Conservation (phyloP, 2,797 vertebrate genomes). For the Gambelia wislizenii region DNA sequence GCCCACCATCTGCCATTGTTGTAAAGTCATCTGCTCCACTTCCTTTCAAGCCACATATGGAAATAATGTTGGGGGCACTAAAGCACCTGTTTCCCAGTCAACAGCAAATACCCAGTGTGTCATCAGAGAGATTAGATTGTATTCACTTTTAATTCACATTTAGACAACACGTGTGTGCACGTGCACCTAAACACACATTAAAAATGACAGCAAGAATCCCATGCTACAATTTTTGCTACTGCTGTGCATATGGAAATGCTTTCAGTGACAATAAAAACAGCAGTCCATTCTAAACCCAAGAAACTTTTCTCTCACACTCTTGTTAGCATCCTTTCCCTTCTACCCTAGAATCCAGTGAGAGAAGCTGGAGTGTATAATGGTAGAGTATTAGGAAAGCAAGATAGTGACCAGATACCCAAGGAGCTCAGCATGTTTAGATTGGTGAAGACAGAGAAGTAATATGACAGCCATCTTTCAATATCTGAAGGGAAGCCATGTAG, state of each 20-base stretch:
- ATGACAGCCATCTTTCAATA: too few species aligned
- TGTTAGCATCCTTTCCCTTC: neutral
- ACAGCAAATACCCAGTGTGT: conserved; percentile 5
- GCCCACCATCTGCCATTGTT: conserved; percentile 65
- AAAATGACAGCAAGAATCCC: neutral
- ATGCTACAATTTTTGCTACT: neutral
- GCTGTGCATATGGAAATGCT: neutral
- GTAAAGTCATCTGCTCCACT: conserved; percentile 61
- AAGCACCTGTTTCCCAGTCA: conserved; percentile 8
- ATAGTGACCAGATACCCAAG: too few species aligned
- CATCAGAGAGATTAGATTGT: neutral
- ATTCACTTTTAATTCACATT: neutral
- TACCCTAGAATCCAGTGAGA: neutral
- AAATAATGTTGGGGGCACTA: neutral
- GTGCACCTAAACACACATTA: neutral
- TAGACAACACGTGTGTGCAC: neutral
- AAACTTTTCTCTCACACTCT: neutral
- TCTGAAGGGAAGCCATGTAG: too few species aligned
- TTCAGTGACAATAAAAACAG: neutral
- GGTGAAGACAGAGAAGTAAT: too few species aligned
- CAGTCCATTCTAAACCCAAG: neutral
- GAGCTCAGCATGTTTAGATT: too few species aligned
- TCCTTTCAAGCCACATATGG: conserved; percentile 7
- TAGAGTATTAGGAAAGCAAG: neutral
- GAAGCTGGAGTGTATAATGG: neutral